Evolutionary conservation across 2,888 invertebrate genomes (phyloP).

Genomic region (Ennomos fuscantarius): DNA sequence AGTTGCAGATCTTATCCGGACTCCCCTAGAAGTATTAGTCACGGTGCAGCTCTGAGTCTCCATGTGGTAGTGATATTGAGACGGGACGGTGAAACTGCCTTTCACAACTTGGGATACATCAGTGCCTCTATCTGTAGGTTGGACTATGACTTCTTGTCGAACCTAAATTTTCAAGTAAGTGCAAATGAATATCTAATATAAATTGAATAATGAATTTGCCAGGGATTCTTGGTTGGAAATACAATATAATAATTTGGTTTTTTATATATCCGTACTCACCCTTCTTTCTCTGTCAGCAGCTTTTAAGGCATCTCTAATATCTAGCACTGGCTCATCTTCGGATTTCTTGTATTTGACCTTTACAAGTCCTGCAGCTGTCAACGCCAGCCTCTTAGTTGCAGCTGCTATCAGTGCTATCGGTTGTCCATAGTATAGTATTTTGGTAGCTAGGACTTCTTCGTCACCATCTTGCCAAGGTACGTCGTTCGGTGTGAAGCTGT

Average conservation of each 20-base stretch:
- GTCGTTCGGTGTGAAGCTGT: constrained; percentile 79
- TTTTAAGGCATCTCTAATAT: constrained; percentile 77
- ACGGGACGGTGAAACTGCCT: constrained; percentile 83
- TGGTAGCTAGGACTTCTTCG: constrained; percentile 84
- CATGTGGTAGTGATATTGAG: constrained; percentile 92
- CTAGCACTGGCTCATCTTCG: constrained; percentile 70
- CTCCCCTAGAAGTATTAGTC: constrained; percentile 48
- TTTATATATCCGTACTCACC: constrained; percentile 51
- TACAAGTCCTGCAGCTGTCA: constrained; percentile 66
- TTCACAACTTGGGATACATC: constrained; percentile 80
- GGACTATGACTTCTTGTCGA: constrained; percentile 58
- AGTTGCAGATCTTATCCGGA: constrained; percentile 78
- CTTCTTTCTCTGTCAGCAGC: constrained; percentile 71
- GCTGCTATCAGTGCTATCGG: constrained; percentile 91
- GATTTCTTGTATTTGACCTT: constrained; percentile 83
- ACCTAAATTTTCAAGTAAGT: constrained; percentile 50
- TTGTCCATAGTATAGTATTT: constrained; percentile 88
- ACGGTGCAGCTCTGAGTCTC: constrained; percentile 87
- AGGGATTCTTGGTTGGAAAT: no score
- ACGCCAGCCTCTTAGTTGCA: constrained; percentile 75
- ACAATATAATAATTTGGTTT: no score
- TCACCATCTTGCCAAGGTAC: constrained; percentile 62
- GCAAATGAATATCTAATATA: not conserved
- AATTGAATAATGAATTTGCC: not conserved
- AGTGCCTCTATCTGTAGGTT: constrained; percentile 64